phyloP scores from a whole-genome alignment of 2,888 invertebrate species.

The Troides aeacus region DNA sequence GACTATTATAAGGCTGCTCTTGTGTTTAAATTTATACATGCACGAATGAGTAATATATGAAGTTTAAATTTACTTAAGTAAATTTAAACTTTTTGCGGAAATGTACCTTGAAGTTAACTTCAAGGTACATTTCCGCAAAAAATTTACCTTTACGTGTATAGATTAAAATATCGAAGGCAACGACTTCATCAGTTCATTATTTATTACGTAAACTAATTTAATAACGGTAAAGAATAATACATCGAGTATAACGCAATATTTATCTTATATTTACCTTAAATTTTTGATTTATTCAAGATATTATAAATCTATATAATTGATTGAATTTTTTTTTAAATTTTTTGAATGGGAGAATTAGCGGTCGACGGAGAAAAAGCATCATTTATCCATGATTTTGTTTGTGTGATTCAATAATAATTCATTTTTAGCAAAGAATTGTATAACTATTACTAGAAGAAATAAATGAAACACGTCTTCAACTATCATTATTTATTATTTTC shows the following conservation, averaged over 20 bases:
- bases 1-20: constrained; percentile 9
- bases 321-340: too few relatives aligned
- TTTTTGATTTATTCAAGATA: background rate
- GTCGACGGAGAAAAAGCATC: too few relatives aligned
- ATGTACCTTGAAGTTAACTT: too few relatives aligned
- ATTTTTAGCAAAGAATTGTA: too few relatives aligned
- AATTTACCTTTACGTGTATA: constrained; percentile 4
- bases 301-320: background rate
- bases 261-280: too few relatives aligned
- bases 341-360: too few relatives aligned
- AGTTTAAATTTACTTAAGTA: background rate
- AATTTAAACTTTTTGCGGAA: too few relatives aligned
- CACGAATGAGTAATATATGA: constrained; percentile 9
- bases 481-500: too few relatives aligned
- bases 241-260: background rate
- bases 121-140: constrained; percentile 7
- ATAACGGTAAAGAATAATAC: background rate
- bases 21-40: constrained; percentile 1
- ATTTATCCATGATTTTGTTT: too few relatives aligned
- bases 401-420: too few relatives aligned
- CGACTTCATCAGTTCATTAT: background rate
- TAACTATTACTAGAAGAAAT: too few relatives aligned
- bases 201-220: background rate
- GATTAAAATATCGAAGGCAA: background rate
- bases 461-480: too few relatives aligned